Conservation (phyloP, 2,113 vertebrate genomes). For the Erpornis zantholeuca region DNA sequence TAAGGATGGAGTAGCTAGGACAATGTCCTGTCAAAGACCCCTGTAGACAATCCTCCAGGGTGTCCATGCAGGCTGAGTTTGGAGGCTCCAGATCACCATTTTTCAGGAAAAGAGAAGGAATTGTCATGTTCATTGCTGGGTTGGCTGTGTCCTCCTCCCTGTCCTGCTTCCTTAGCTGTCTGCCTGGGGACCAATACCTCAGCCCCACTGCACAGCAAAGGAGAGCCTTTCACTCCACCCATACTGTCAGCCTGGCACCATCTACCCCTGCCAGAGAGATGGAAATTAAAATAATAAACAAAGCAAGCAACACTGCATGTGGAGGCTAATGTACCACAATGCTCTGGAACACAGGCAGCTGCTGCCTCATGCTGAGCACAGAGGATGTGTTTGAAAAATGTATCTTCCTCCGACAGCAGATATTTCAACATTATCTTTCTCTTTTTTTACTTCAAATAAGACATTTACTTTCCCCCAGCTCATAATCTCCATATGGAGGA, state of each 20-base stretch:
- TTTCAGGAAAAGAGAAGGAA: not conserved
- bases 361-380: not conserved
- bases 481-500: slow-evolving; percentile 12
- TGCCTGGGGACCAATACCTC: accelerated
- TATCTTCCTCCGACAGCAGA: slow-evolving; percentile 33
- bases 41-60: accelerated
- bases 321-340: slow-evolving; percentile 32
- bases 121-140: not conserved
- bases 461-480: slow-evolving; percentile 28
- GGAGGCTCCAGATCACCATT: not conserved
- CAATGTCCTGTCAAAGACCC: not conserved
- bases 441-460: slow-evolving; percentile 24
- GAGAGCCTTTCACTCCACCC: not conserved
- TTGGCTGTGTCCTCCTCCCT: not conserved
- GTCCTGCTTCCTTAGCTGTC: accelerated
- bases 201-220: accelerated
- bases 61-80: not conserved
- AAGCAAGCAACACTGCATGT: not conserved
- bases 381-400: not conserved
- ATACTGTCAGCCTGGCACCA: not conserved
- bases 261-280: not conserved
- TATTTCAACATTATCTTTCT: slow-evolving; percentile 57
- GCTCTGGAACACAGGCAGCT: slow-evolving; percentile 10
- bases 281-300: slow-evolving; percentile 62
- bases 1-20: not conserved